phyloP scores from a whole-genome alignment of 2,113 vertebrate genomes.

The Trogon surrucura region DNA sequence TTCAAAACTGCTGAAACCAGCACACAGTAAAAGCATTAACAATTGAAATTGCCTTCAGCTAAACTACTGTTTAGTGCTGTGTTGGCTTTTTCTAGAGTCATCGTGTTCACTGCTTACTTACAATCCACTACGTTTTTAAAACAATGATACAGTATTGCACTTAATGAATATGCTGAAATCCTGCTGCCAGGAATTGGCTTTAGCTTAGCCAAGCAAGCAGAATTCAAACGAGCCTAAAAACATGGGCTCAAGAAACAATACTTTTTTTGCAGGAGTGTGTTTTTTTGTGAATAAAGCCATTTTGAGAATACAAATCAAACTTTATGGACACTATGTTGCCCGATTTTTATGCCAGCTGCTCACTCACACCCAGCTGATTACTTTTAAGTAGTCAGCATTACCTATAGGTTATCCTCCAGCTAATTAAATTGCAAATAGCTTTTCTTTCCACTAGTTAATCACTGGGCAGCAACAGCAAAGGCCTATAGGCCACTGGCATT shows the following conservation, averaged over 20 bases:
- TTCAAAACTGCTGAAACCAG: conserved; percentile 53
- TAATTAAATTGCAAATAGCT: conserved; percentile 49
- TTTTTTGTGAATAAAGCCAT: neutral
- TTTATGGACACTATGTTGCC: neutral
- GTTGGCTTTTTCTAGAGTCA: conserved; percentile 32
- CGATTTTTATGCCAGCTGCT: neutral
- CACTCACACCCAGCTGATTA: neutral
- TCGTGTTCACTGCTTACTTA: conserved; percentile 23
- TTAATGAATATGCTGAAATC: conserved; percentile 23
- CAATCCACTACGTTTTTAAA: conserved; percentile 44
- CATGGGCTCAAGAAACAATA: neutral
- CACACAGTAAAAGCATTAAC: conserved; percentile 28
- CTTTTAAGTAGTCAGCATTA: conserved; percentile 3
- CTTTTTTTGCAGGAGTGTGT: neutral
- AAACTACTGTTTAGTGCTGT: conserved; percentile 32
- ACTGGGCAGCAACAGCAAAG: conserved; percentile 17
- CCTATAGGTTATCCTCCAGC: neutral
- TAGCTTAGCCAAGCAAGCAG: conserved; percentile 21
- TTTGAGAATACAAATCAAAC: neutral
- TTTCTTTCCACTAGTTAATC: conserved; percentile 39
- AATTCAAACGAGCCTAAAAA: neutral
- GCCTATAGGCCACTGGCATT: conserved; percentile 26
- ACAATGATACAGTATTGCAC: conserved; percentile 23
- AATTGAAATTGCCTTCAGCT: conserved; percentile 42
- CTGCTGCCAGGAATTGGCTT: conserved; percentile 27